These are phyloP conservation scores for Drosophila testacea DNA, from an alignment of 2,888 invertebrate species.

Conservation along the genomic window DNA sequence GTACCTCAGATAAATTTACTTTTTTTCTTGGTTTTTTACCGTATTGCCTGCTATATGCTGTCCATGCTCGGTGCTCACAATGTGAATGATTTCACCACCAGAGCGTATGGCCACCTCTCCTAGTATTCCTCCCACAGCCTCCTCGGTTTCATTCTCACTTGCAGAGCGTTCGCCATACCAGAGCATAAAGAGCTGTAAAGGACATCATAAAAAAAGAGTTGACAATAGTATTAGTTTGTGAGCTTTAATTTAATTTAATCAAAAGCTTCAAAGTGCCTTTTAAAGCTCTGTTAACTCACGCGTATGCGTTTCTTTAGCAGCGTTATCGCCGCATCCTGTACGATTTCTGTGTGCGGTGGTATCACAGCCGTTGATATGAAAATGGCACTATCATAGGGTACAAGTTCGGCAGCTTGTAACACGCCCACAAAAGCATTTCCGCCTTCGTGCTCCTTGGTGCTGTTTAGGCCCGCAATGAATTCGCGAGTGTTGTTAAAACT, in stretches of 20 bases:
- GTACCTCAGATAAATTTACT: conserved; percentile 6
- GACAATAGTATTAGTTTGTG: not conserved
- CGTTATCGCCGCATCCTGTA: conserved; percentile 85
- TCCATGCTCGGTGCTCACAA: conserved; percentile 83
- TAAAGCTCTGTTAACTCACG: conserved; percentile 72
- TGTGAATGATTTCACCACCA: conserved; percentile 85
- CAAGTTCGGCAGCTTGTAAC: conserved; percentile 87
- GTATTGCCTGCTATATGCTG: conserved; percentile 83
- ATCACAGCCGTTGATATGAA: conserved; percentile 87
- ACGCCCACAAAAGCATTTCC: conserved; percentile 88
- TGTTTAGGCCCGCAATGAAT: conserved; percentile 84
- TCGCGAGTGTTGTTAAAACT: conserved; percentile 84
- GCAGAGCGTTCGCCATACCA: conserved; percentile 85
- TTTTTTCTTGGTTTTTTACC: conserved; percentile 68
- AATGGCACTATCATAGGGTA: conserved; percentile 88
- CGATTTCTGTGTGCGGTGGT: conserved; percentile 86
- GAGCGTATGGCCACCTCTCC: conserved; percentile 85
- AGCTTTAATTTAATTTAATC: not conserved
- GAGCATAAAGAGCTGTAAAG: conserved; percentile 85
- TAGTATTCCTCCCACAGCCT: conserved; percentile 84
- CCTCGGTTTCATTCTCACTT: conserved; percentile 84
- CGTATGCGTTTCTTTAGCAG: conserved; percentile 85
- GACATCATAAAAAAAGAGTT: not conserved
- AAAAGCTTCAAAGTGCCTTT: not conserved
- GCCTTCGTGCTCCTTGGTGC: conserved; percentile 83